Base-by-base conservation (phyloP, 2,888 invertebrate species). In the Ariolimax columbianus region DNA sequence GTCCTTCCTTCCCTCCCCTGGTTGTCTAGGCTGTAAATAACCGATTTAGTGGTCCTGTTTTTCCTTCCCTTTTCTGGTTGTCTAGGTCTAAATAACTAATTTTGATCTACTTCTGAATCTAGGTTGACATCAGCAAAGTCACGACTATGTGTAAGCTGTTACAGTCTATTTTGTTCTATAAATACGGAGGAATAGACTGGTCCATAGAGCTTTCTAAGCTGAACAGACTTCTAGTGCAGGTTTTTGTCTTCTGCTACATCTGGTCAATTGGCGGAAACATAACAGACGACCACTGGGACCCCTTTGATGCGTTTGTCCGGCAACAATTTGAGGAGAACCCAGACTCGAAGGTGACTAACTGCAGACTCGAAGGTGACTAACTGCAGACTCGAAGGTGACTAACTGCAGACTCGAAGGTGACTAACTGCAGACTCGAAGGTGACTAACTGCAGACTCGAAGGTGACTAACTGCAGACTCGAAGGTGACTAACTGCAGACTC, bases 251-350 rank as follows among this genome's bases (percentile, higher is more conserved):
- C 95, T 95, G 96, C 79, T 97, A 97, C 90, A 94, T 97, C 0
- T 98, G 98, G 98, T 95, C 96, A 2, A 94, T 98, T 36, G 97
- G 97, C 30, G 97, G 97, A 0, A 98, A 98, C 93, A 95, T 97
- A 7, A 93, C 95, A 1, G 97, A 97, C 87, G 91, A 93, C 0
- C 96, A 96, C 82, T 95, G 97, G 89, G 95, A 96, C 79, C 94
- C 95, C 9, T 96, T 97, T 89, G 97, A 98, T 92, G 94, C 95
- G 19, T 95, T 96, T 89, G 95, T 97, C 80, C 95, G 96, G 89
- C 95, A 96, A 33, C 96, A 96, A 91, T 96, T 97, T 91, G 96
- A 97, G 68, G 95, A 96, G 30, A 96, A 95, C 91, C 95, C 95
- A 36, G 96, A 97, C 91, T 96, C 96, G 47, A 96, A 95, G 96